Conservation (phyloP, 2,797 vertebrate genomes). For the Brachyrhaphis roseni region DNA sequence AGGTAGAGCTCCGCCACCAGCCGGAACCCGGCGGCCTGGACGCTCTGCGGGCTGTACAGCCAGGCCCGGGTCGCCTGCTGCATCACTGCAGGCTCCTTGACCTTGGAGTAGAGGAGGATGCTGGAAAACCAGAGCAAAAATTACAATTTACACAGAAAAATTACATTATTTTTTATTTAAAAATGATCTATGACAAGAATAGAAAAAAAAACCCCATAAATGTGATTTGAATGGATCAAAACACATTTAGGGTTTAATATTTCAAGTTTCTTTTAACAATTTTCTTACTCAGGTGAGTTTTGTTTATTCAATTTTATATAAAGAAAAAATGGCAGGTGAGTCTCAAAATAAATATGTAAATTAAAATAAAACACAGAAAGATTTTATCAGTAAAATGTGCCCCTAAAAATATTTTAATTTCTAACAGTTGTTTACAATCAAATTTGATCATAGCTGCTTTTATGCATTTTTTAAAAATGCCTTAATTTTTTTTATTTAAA, state of each 20-base stretch:
- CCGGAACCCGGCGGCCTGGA: conserved; percentile 70
- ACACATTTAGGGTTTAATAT: background rate
- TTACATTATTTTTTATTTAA: too few relatives aligned
- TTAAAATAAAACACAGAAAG: background rate
- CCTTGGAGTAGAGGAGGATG: conserved; percentile 90
- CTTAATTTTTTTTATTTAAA: background rate
- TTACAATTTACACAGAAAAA: background rate
- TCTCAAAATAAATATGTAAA: background rate
- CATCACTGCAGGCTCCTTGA: conserved; percentile 83
- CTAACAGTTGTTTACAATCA: background rate
- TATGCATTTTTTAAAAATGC: background rate
- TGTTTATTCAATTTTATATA: too few relatives aligned
- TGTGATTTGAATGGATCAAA: background rate
- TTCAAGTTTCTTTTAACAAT: background rate
- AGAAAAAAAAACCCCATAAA: background rate
- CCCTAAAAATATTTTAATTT: background rate
- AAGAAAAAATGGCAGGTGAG: too few relatives aligned
- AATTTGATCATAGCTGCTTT: background rate
- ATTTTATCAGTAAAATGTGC: background rate
- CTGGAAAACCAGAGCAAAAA: conserved; percentile 67
- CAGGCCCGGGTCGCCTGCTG: conserved; percentile 83
- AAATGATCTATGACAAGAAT: too few relatives aligned
- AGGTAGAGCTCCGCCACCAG: conserved; percentile 87
- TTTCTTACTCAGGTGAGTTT: too few relatives aligned
- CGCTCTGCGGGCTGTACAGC: conserved; percentile 80